Evolutionary conservation across 1,140 invertebrate genomes (phyloP), one percentile per base, ranked within the genome.

Genomic region (Zeugodacus cucurbitae): DNA sequence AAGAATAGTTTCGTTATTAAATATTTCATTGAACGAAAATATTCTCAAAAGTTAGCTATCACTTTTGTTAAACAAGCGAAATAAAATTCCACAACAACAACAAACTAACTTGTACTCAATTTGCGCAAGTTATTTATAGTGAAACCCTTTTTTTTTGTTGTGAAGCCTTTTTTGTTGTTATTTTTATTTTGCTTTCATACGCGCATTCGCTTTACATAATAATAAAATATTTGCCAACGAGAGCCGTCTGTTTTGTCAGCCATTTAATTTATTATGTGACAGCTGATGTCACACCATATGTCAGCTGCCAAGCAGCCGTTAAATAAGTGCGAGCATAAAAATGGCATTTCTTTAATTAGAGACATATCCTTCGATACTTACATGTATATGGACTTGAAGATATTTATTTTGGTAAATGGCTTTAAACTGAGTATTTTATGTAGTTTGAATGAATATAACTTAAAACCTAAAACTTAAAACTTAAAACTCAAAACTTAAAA

Each of bases 211-310:
- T 10, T 62, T 62, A 22, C 22, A 17, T 8, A 26, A 62, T 62
- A 62, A 62, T 62, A 26, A 62, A 62, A 32, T 37, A 74, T 74
- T 37, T 37, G 34, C 67, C 67, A 74, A 74, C 67, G 22, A 74
- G 22, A 74, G 34, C 67, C 34, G 22, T 74, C 67, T 17, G 6
- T 41, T 41, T 74, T 74, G 17, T 37, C 34, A 74, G 20, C 32
- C 34, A 74, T 74, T 74, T 37, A 74, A 74, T 74, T 74, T 74
- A 41, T 74, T 74, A n/a, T 37, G 34, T 74, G 67, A 74, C 34
- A 74, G 32, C 41, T 74, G 67, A 74, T 74, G 37, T 74, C 67
- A 41, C 67, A 74, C 34, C 32, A 41, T 41, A 74, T 41, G 67
- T 32, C 67, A 74, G 34, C 20, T 74, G 34, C 34, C 67, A 74